Evolutionary conservation across 2,797 vertebrate genomes (phyloP), one percentile per base, ranked within the genome.

Genomic region (Malacoraja senta): DNA sequence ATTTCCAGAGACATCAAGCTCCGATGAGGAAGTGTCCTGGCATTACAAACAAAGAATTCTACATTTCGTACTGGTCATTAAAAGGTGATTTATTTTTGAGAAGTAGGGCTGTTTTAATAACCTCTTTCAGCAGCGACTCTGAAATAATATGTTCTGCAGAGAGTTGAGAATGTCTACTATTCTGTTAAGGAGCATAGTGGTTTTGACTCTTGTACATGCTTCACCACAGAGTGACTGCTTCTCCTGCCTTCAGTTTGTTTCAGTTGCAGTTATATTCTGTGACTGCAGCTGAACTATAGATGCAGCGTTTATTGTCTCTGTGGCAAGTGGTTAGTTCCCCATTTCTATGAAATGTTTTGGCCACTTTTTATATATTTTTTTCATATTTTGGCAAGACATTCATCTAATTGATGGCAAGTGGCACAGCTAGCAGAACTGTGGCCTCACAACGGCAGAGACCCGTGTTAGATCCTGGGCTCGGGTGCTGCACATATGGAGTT

Each of bases 161-260:
- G 63, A 4, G n/a, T 88, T 21, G n/a, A 35, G 63, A 88, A 68
- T 63, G 63, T n/a, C 61, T 88, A 61, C 61, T 65, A 29, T 9
- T 88, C 84, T 35, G 32, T 6, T 88, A 15, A 19, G 61, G 63
- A 88, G 61, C 65, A 63, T 32, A 88, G 19, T 88, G 63, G 63
- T 19, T 88, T 35, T 17, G 17, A 88, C 17, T 88, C 29, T 35
- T 88, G 63, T 19, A 68, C 35, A 68, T 88, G 1, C 68, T 88
- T 68, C 84, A 35, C 17, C 61, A 88, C 84, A 88, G 63, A 61
- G 84, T 61, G 65, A 32, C n/a, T 83, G n/a, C 24, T 68, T 88
- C 84, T 88, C 61, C 84, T 35, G 63, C 17, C n/a, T 68, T 61
- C 63, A 88, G 84, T 68, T 88, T 88, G 61, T 63, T 68, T 68